phyloP scores from a whole-genome alignment of 2,888 invertebrate species.

The Drosophila limbata region DNA sequence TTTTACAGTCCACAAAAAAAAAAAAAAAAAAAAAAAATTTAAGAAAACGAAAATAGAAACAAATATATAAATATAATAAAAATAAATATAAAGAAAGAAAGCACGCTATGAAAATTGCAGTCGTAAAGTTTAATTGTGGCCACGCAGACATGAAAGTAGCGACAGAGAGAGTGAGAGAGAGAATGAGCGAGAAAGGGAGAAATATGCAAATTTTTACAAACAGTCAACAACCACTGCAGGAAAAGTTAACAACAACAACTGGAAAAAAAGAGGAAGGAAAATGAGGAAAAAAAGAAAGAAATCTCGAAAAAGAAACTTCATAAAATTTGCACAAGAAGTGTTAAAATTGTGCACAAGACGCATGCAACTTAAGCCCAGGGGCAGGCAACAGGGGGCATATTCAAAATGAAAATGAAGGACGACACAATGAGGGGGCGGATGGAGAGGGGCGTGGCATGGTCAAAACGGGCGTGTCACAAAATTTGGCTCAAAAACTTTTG shows the following conservation, averaged over 20 bases:
- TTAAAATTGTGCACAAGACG: slow-evolving; percentile 71
- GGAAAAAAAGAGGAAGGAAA: slow-evolving; percentile 7
- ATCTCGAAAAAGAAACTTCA: slow-evolving; percentile 60
- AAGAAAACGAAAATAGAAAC: slow-evolving; percentile 2
- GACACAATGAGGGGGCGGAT: background rate
- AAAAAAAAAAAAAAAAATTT: background rate
- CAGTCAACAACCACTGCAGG: slow-evolving; percentile 36
- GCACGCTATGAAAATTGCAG: slow-evolving; percentile 69
- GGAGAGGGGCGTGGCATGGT: slow-evolving; percentile 14
- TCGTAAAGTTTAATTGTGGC: slow-evolving; percentile 78
- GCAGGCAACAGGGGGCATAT: background rate
- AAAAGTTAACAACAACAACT: slow-evolving; percentile 8
- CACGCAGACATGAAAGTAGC: slow-evolving; percentile 46
- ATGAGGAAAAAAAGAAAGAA: slow-evolving; percentile 21
- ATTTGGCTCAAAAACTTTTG: slow-evolving; percentile 40
- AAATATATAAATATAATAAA: slow-evolving; percentile 26
- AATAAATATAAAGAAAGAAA: slow-evolving; percentile 45
- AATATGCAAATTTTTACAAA: slow-evolving; percentile 59
- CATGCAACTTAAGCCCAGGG: slow-evolving; percentile 62
- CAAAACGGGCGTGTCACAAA: slow-evolving; percentile 28
- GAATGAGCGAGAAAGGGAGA: background rate
- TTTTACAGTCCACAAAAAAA: slow-evolving; percentile 25
- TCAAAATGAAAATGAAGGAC: slow-evolving; percentile 2
- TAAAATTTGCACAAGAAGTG: slow-evolving; percentile 79
- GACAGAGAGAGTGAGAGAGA: slow-evolving; percentile 4